Percentiles rank a stretch among this genome's conserved stretches.
Conservation (phyloP, 2,888 invertebrate species). For the Mellilla xanthometata region DNA sequence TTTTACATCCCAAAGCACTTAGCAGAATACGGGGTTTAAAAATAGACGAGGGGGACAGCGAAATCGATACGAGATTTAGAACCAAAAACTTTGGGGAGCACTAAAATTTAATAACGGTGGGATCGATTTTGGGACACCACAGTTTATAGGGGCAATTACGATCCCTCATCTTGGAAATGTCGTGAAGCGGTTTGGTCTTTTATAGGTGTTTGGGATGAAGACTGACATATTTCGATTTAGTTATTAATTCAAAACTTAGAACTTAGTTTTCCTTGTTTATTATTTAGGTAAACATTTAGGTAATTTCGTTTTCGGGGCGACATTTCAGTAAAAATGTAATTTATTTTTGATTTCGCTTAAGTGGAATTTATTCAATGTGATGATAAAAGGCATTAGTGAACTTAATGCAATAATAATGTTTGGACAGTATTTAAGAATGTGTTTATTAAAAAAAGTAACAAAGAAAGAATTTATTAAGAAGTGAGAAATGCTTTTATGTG, state of each 20-base stretch:
- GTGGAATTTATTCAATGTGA: no score
- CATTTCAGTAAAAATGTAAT: no score
- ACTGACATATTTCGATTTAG: conserved; percentile 44
- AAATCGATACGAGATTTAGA: conserved; percentile 61
- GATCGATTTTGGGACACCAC: conserved; percentile 66
- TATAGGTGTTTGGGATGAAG: conserved; percentile 65
- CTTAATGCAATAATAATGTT: no score
- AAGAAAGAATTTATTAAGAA: no score
- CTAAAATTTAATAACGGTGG: conserved; percentile 73
- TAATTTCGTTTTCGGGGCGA: no score
- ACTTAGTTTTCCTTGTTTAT: conserved; percentile 13
- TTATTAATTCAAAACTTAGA: conserved; percentile 33
- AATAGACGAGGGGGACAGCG: conserved; percentile 51
- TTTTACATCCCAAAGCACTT: conserved; percentile 53
- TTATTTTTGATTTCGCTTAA: no score
- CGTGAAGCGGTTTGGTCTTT: conserved; percentile 70
- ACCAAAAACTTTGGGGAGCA: conserved; percentile 63
- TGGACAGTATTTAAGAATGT: no score
- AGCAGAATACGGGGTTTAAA: conserved; percentile 54
- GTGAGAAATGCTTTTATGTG: no score
- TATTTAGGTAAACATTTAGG: conserved; percentile 10
- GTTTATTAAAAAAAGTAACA: no score
- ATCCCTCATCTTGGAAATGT: conserved; percentile 70
- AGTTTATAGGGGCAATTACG: conserved; percentile 75
- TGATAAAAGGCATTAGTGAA: no score